Conservation (phyloP, 2,888 invertebrate genomes). For the Scelioninae gen. 2 region DNA sequence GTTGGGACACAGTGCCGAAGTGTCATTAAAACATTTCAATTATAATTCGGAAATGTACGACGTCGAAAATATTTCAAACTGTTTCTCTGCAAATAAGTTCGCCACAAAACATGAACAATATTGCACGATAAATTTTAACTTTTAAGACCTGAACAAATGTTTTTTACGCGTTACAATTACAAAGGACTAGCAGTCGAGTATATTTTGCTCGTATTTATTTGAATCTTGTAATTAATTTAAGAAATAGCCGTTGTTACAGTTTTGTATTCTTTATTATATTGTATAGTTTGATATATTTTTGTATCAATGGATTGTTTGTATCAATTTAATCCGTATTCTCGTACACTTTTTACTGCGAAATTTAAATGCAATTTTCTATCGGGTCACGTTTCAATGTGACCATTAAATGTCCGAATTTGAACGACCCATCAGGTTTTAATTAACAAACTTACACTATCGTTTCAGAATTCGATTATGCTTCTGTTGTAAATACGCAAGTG, state of each 20-base stretch:
- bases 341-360: not conserved
- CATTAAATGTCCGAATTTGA: constrained; percentile 9
- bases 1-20: no score
- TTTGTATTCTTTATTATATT: constrained; percentile 26
- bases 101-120: not conserved
- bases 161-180: no score
- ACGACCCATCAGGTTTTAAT: not conserved
- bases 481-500: constrained; percentile 57
- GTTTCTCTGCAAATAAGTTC: no score
- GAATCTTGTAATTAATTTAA: no score
- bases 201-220: not conserved
- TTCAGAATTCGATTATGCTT: constrained; percentile 22
- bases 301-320: constrained; percentile 11
- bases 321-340: not conserved
- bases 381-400: constrained; percentile 4
- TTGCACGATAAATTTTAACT: not conserved
- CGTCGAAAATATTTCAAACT: no score
- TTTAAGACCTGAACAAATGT: not conserved
- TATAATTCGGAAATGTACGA: no score
- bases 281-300: constrained; percentile 48
- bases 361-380: not conserved
- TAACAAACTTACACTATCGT: constrained; percentile 14
- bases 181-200: no score
- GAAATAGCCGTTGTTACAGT: no score
- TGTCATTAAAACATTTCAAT: no score